Conservation (phyloP, 2,113 vertebrate species). For the Lonchura striata region DNA sequence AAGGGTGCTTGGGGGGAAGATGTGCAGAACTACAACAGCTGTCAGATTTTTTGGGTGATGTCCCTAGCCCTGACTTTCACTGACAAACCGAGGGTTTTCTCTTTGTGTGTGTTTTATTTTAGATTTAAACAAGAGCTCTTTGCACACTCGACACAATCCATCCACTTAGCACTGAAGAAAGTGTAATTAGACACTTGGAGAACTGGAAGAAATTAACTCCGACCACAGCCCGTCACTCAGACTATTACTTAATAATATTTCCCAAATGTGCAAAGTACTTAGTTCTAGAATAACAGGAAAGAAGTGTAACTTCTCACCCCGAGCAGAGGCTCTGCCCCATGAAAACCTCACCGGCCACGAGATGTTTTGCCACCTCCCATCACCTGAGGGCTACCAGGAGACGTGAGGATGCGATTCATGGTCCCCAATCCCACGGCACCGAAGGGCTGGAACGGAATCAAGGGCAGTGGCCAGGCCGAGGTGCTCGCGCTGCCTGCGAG, state of each 20-base stretch:
- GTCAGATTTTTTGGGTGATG: background rate
- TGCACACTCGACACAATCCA: background rate
- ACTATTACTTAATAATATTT: slow-evolving; percentile 51
- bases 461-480: background rate
- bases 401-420: background rate
- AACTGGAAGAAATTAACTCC: slow-evolving; percentile 59
- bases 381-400: background rate
- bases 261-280: slow-evolving; percentile 63
- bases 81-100: background rate
- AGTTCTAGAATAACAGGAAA: slow-evolving; percentile 60
- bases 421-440: accelerated
- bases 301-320: background rate
- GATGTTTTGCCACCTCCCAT: background rate
- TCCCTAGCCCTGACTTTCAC: background rate
- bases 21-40: background rate
- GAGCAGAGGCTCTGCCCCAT: background rate
- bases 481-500: background rate
- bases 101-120: background rate
- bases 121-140: background rate
- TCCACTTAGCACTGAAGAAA: slow-evolving; percentile 35
- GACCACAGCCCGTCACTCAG: slow-evolving; percentile 22
- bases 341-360: background rate
- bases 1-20: background rate
- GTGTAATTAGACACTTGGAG: slow-evolving; percentile 35
- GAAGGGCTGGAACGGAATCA: background rate